These are phyloP conservation scores for Lycaena phlaeas DNA, from an alignment of 2,888 invertebrate species.

Conservation along the genomic window DNA sequence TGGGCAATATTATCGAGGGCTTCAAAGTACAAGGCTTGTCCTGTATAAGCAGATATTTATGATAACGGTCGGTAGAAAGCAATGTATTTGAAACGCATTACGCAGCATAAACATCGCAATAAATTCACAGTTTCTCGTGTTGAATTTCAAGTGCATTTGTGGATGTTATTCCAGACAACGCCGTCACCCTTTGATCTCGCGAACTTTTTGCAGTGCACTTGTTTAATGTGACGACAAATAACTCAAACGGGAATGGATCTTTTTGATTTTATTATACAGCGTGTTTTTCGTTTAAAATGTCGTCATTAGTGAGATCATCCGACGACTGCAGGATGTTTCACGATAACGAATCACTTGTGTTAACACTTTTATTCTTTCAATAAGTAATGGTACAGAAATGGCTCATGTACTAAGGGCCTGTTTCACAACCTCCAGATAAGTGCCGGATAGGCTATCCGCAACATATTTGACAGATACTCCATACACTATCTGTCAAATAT, in stretches of 20 bases:
- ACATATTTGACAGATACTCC: no score
- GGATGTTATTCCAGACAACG: constrained; percentile 56
- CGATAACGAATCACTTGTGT: constrained; percentile 14
- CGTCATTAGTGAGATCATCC: constrained; percentile 62
- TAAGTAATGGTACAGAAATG: no score
- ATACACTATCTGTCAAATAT: no score
- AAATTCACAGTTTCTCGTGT: constrained; percentile 22
- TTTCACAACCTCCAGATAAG: no score
- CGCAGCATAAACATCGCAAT: constrained; percentile 21
- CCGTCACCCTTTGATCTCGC: constrained; percentile 63
- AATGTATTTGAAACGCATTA: constrained; percentile 24
- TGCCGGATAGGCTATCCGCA: no score
- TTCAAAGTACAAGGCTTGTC: constrained; percentile 14
- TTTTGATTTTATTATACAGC: constrained; percentile 55
- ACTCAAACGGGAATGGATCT: constrained; percentile 55
- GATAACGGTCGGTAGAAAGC: constrained; percentile 13
- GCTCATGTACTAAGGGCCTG: constrained; percentile 3
- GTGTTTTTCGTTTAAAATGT: constrained; percentile 51
- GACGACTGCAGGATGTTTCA: constrained; percentile 25
- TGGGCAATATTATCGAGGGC: constrained; percentile 12
- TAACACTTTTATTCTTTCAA: no score
- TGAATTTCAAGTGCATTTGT: constrained; percentile 37
- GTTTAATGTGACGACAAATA: constrained; percentile 71
- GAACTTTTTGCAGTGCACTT: constrained; percentile 60
- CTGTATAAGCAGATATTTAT: constrained; percentile 13